Conservation (phyloP, 2,888 invertebrate genomes). For the Catotricha subobsoleta region DNA sequence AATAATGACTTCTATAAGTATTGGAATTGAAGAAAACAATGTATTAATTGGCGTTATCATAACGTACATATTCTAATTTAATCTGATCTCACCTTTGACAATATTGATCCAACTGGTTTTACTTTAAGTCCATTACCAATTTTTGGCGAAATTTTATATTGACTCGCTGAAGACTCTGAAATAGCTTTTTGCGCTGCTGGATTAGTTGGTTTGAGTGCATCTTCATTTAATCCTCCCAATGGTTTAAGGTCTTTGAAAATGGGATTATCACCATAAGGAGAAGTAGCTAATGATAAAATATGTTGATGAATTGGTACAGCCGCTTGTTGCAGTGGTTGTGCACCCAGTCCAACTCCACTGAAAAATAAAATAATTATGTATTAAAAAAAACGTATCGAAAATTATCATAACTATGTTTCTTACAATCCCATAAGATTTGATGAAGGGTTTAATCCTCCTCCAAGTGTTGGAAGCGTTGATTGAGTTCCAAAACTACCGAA, state of each 20-base stretch:
- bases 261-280: slow-evolving; percentile 77
- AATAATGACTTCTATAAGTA: slow-evolving; percentile 51
- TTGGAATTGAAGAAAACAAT: slow-evolving; percentile 7
- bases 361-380: slow-evolving; percentile 1
- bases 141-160: slow-evolving; percentile 40
- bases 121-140: slow-evolving; percentile 17
- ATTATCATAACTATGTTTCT: background rate
- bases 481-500: slow-evolving; percentile 37
- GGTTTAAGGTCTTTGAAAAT: slow-evolving; percentile 55
- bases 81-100: slow-evolving; percentile 15
- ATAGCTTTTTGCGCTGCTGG: slow-evolving; percentile 50
- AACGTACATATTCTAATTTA: background rate
- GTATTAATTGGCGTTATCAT: background rate
- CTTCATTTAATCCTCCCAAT: slow-evolving; percentile 36
- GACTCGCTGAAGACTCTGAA: slow-evolving; percentile 30
- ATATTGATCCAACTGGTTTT: slow-evolving; percentile 3
- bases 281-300: slow-evolving; percentile 52
- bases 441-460: slow-evolving; percentile 15
- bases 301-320: slow-evolving; percentile 45
- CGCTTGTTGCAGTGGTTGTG: slow-evolving; percentile 17
- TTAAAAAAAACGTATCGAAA: slow-evolving; percentile 5
- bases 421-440: slow-evolving; percentile 8
- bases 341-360: background rate
- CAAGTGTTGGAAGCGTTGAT: slow-evolving; percentile 18
- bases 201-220: slow-evolving; percentile 51